A percentile compares a stretch with the other conserved stretches of the same genome.
Conservation (phyloP, 2,113 vertebrate species). For the Eclectus roratus region DNA sequence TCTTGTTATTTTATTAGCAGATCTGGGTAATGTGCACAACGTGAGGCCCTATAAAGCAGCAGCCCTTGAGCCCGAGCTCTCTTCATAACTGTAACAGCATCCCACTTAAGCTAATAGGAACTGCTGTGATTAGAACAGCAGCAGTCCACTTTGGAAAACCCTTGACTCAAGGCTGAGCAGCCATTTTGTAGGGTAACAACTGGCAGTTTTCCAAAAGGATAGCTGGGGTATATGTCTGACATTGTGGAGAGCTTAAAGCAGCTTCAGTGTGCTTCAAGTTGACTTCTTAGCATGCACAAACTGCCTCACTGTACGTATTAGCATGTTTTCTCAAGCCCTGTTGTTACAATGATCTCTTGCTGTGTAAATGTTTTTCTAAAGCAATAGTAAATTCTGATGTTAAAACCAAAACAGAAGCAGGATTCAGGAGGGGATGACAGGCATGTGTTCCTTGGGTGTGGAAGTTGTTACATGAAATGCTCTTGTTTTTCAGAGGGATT, state of each 20-base stretch:
- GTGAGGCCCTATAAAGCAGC: neutral
- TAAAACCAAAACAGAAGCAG: neutral
- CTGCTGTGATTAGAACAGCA: neutral
- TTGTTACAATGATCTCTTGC: neutral
- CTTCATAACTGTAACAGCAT: neutral
- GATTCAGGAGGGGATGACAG: neutral
- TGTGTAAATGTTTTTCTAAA: neutral
- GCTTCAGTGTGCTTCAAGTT: neutral
- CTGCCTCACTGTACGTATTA: rapidly evolving
- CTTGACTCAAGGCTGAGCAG: neutral
- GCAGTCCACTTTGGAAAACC: neutral
- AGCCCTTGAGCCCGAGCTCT: neutral
- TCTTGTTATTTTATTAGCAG: neutral
- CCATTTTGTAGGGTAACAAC: neutral
- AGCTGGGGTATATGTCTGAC: rapidly evolving
- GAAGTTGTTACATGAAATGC: neutral
- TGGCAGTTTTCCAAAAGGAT: neutral
- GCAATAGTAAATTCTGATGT: neutral
- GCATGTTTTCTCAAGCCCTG: neutral
- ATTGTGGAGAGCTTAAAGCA: neutral
- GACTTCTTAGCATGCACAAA: neutral
- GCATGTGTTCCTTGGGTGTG: neutral
- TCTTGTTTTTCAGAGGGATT: neutral
- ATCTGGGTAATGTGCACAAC: neutral
- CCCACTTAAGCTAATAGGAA: neutral